Evolutionary conservation across 1,140 invertebrate genomes (phyloP).

Genomic region (Harpegnathos saltator): DNA sequence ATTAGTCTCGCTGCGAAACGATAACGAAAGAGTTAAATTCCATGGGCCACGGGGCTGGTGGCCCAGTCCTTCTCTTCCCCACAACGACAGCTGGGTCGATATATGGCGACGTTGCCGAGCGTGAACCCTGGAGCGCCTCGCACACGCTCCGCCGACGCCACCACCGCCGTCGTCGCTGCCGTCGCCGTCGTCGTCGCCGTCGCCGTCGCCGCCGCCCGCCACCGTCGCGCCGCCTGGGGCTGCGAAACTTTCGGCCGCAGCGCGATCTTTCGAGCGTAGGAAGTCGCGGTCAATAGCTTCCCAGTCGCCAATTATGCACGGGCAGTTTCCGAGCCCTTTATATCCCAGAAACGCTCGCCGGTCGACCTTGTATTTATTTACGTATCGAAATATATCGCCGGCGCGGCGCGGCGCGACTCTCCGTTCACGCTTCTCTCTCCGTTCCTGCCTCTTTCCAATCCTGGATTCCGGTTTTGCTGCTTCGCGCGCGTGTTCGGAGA

Average conservation of each 20-base stretch:
- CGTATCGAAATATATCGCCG: conserved; percentile 79
- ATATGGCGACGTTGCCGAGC: conserved; percentile 76
- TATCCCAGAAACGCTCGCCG: conserved; percentile 76
- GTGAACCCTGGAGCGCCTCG: conserved; percentile 68
- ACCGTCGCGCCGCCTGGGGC: not conserved
- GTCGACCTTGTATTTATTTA: conserved; percentile 83
- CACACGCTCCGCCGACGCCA: conserved; percentile 55
- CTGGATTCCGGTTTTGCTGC: conserved; percentile 67
- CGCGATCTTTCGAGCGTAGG: not conserved
- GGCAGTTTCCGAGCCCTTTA: conserved; percentile 74
- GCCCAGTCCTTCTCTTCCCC: conserved; percentile 69
- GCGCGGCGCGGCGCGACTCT: not conserved
- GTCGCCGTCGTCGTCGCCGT: not conserved
- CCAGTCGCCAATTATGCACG: conserved; percentile 66
- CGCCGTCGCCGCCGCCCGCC: not conserved
- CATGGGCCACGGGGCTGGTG: conserved; percentile 64
- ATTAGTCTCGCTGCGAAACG: conserved; percentile 2
- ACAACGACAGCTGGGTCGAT: conserved; percentile 75
- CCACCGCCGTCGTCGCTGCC: not conserved
- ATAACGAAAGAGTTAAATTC: conserved; percentile 72
- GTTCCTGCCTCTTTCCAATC: not conserved
- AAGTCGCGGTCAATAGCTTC: conserved; percentile 64
- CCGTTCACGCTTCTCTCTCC: conserved; percentile 40
- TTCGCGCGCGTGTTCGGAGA: conserved; percentile 54
- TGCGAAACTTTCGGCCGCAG: conserved; percentile 45